Evolutionary conservation across 2,888 invertebrate species (phyloP), one percentile per base, ranked within the genome.

Genomic region (Notocelia uddmanniana): DNA sequence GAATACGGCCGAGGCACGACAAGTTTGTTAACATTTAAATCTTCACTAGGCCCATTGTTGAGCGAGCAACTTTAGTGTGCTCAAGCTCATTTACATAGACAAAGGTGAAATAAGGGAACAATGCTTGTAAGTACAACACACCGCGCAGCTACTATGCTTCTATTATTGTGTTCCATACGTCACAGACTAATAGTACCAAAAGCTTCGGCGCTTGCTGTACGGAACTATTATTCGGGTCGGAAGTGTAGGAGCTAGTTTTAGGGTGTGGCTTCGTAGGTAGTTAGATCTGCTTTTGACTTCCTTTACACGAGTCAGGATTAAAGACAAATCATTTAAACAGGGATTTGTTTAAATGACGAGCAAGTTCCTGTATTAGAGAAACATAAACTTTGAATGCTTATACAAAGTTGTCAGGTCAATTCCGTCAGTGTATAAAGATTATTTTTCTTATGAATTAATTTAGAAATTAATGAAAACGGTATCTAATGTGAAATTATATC

Each of bases 61-160:
- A 71, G 68, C 69, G 54, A 71, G 67, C 73, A 68, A 73, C 74
- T 69, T 73, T 77, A 79, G 77, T 78, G 41, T 67, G 77, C 77
- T 76, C 76, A 50, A 76, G 70, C 78, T 82, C 79, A 83, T 86
- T 86, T 83, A 79, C 83, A 84, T 84, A 85, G 81, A 81, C 81
- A 83, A 83, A 81, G 82, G 83, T 83, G 77, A 83, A 83, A 81
- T 82, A 81, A 82, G 78, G 79, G 81, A 85, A 86, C 84, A 86
- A 85, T 82, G 66, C 74, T 73, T 63, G 76, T 73, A 68, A 76
- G 80, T 79, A 74, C 76, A 84, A 82, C 80, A 79, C 76, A 77
- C 74, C 66, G 18, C 73, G 58, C 31, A 58, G 48, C 23, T 52
- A 34, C 18, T 37, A 26, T 50, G 58, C 31, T n/a, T 21, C 21